Evolutionary conservation across 2,888 invertebrate species (phyloP), one percentile per base, ranked within the genome.

Genomic region (Ashinkailepas kermadecensis): DNA sequence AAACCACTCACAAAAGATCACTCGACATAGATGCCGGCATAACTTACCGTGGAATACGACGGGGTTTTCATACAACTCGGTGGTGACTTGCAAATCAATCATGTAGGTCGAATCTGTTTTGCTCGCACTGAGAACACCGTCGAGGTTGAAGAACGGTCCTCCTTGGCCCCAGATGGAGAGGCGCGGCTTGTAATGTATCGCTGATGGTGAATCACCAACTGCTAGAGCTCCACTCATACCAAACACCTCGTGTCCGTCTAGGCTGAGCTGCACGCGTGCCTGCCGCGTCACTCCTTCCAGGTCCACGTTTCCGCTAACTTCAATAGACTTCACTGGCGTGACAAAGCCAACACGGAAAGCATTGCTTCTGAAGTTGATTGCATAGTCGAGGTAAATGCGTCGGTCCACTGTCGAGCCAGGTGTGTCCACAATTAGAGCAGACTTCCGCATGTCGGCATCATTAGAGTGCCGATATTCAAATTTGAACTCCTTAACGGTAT

Each of bases 401-500:
- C 82, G 82, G 78, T 83, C 65, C n/a, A n/a, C n/a, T 23, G 79
- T 56, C 21, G 82, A 81, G 15, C 81, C 83, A 7, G 84, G 84
- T 21, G 82, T 82, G 80, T 84, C 83, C 13, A 83, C 58, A 12
- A 82, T 15, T 15, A 84, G 23, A 23, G 79, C 54, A 13, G 83
- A 78, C n/a, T 81, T 80, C 54, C 82, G 81, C 0, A 74, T 13
- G 7, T 39, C 78, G 6, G 78, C 78, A 8, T 25, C 23, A 15
- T 59, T 79, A 3, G 58, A 58, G 57, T 59, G 79, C 10, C 78
- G n/a, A 64, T 81, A 84, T 9, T 80, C 78, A 58, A 84, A 80
- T n/a, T 18, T 70, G 70, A 83, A 84, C 13, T 78, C 82, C 3
- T 83, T 81, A 58, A 83, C 82, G 9, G 83, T 67, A 78, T 84